phyloP scores from a whole-genome alignment of 2,888 invertebrate species.

The Thereva unica region DNA sequence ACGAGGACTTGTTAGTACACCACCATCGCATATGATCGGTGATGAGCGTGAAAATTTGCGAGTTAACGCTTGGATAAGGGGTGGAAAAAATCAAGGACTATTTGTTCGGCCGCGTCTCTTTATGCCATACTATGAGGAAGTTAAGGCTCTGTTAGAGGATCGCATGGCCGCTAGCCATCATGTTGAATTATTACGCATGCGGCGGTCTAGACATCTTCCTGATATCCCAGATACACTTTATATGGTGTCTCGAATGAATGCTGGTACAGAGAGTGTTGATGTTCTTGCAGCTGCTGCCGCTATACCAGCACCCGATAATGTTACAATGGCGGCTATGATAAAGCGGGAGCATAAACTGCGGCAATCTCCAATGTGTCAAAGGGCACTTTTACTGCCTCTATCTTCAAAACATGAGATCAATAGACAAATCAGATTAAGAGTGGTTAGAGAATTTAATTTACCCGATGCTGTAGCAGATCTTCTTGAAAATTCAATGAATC shows the following conservation, averaged over 20 bases:
- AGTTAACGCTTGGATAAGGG: slow-evolving; percentile 80
- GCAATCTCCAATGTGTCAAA: slow-evolving; percentile 75
- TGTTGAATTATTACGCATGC: slow-evolving; percentile 70
- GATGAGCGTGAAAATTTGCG: slow-evolving; percentile 68
- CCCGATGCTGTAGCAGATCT: slow-evolving; percentile 86
- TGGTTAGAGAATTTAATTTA: slow-evolving; percentile 91
- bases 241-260: slow-evolving; percentile 68
- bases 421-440: slow-evolving; percentile 80
- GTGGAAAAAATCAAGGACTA: slow-evolving; percentile 70
- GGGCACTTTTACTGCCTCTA: slow-evolving; percentile 75
- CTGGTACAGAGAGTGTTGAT: slow-evolving; percentile 63
- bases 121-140: slow-evolving; percentile 93
- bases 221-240: slow-evolving; percentile 93
- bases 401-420: slow-evolving; percentile 78
- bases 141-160: slow-evolving; percentile 84
- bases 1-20: slow-evolving; percentile 77
- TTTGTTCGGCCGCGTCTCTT: slow-evolving; percentile 86
- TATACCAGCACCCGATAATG: slow-evolving; percentile 76
- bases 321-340: slow-evolving; percentile 77
- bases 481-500: slow-evolving; percentile 62
- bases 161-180: slow-evolving; percentile 73
- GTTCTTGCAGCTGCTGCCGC: slow-evolving; percentile 68
- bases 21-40: slow-evolving; percentile 84
- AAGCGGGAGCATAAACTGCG: slow-evolving; percentile 84
- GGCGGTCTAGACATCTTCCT: slow-evolving; percentile 73